Evolutionary conservation across 2,888 invertebrate genomes (phyloP).

Genomic region (Hoplodrina ambigua): DNA sequence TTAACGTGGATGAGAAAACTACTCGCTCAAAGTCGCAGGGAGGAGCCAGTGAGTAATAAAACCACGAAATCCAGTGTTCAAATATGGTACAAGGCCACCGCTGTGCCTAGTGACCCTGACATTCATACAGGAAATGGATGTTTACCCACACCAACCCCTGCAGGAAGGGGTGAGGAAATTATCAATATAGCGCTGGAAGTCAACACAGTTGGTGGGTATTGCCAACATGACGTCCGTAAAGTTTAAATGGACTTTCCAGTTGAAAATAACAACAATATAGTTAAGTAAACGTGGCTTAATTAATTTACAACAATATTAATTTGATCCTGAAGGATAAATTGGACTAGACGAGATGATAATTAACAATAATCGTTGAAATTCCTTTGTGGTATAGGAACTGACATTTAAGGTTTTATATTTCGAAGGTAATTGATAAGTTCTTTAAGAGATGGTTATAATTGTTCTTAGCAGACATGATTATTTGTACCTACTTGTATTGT

Average conservation of each 20-base stretch:
- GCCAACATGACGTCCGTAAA: background rate
- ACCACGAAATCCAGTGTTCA: slow-evolving; percentile 16
- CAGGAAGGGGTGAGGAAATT: slow-evolving; percentile 44
- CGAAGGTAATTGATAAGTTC: background rate
- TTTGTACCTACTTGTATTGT: no score
- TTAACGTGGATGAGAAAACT: no score
- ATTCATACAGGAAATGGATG: slow-evolving; percentile 63
- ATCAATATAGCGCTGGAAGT: slow-evolving; percentile 18
- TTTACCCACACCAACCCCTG: slow-evolving; percentile 52
- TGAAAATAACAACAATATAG: slow-evolving; percentile 3
- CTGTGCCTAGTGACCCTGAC: slow-evolving; percentile 60
- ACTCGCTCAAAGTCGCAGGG: no score
- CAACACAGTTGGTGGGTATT: slow-evolving; percentile 9
- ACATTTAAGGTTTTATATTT: slow-evolving; percentile 11
- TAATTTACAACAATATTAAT: slow-evolving; percentile 20
- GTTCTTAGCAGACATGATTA: background rate
- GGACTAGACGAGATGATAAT: slow-evolving; percentile 13
- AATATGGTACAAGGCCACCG: slow-evolving; percentile 52
- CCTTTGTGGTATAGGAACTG: background rate
- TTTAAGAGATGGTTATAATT: background rate
- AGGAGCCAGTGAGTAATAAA: slow-evolving; percentile 11
- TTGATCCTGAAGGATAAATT: background rate
- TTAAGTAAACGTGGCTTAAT: background rate
- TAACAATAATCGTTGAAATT: slow-evolving; percentile 1
- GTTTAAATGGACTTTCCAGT: background rate